Base-by-base conservation (phyloP, 1,140 invertebrate genomes). In the Drosophila asahinai region DNA sequence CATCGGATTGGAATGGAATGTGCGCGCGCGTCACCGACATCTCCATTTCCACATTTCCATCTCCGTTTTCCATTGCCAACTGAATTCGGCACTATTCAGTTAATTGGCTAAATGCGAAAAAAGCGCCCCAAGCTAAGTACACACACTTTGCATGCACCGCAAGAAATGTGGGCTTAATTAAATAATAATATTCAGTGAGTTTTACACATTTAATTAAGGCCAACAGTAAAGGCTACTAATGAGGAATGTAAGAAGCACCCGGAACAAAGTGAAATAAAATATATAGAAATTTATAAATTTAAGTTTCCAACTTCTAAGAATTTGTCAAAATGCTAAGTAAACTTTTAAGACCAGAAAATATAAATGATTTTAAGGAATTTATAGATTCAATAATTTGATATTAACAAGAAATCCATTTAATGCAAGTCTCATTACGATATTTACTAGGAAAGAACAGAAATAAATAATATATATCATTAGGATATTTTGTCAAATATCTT, bases 61-160 rank as follows among this genome's bases (percentile, higher is more conserved):
- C 48, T 49, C 55, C 72, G 75, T 60, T 33, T 43, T 38, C 72
- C 43, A 36, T 25, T 42, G 19, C 17, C 51, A 47, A 36, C 49
- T 70, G 62, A 83, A 83, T 86, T 86, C 80, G 83, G 83, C 77
- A 77, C 82, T 72, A 72, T 89, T 84, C 47, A 36, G 70, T 89
- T 87, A 87, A 87, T 87, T 87, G 81, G 81, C 71, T 73, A 74
- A 73, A 74, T 52, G 47, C 68, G 68, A 73, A 74, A 67, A 79
- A n/a, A 25, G 54, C 36, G 58, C 61, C 60, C 67, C 55, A 73
- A 48, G 59, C 77, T 25, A 67, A 68, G 52, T 55, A 63, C 63
- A 51, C 70, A 52, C 66, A 70, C 66, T 70, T 70, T 70, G 63
- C 66, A 73, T 72, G 70, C 67, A 71, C 67, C 14, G 30, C 2